Percentiles rank a stretch among this genome's conserved stretches.
Conservation (phyloP, 2,888 invertebrate genomes). For the Apotomis betuletana region DNA sequence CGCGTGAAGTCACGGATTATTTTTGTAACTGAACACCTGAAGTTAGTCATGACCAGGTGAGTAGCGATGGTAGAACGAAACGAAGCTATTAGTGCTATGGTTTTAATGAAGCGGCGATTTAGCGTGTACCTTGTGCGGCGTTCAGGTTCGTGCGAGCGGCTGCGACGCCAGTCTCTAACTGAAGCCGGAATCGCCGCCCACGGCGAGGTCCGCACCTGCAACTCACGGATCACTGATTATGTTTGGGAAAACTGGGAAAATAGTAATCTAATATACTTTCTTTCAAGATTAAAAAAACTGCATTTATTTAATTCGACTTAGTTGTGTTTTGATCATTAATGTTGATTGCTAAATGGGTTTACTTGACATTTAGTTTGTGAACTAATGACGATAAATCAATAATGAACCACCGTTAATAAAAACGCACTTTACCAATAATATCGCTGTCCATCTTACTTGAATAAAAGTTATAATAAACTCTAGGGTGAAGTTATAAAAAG, state of each 20-base stretch:
- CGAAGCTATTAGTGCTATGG: constrained; percentile 76
- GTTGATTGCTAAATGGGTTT: neutral
- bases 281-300: no score
- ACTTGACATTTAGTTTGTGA: neutral
- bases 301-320: neutral
- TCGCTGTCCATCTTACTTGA: neutral
- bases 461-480: no score
- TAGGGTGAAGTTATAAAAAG: neutral
- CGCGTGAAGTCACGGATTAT: constrained; percentile 76
- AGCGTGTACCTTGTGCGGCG: constrained; percentile 78
- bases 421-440: no score
- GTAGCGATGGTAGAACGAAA: constrained; percentile 60
- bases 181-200: constrained; percentile 69
- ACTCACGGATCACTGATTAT: constrained; percentile 61
- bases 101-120: constrained; percentile 69
- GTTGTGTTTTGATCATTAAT: neutral
- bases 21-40: constrained; percentile 74
- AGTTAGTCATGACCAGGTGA: constrained; percentile 76
- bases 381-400: no score
- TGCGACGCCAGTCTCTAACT: constrained; percentile 78
- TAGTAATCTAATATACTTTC: neutral
- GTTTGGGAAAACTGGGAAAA: constrained; percentile 37
- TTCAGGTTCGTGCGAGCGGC: constrained; percentile 81
- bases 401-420: no score
- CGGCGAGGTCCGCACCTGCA: constrained; percentile 71